Base-by-base conservation (phyloP, 2,113 vertebrate genomes). In the Antidorcas marsupialis region DNA sequence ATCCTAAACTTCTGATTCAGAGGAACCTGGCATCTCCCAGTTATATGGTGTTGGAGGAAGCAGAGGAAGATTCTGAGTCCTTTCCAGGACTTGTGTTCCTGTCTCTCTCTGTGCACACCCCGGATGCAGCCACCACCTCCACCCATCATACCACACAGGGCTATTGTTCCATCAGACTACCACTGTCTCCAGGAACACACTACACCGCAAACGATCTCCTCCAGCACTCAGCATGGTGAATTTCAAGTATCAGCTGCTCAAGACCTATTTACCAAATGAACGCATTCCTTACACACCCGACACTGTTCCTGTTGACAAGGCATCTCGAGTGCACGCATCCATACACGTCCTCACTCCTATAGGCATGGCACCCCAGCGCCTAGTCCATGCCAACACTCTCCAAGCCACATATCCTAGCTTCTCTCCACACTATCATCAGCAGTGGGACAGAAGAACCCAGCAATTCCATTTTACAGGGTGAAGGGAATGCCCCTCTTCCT, bases 161-260 rank as follows among this genome's bases (percentile, higher is more conserved):
- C 6, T 2, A 33, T 2, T 1, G 6, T 8, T 84, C 21, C 17
- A 4, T 0, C 25, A 30, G 39, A 71, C 14, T 2, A 6, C 30
- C 6, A 2, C 16, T 53, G 39, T 39, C 55, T 6, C 82, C 57
- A 76, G 39, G 64, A 82, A 91, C 45, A 25, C 14, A 0, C 4
- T 7, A 4, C 0, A 0, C 12, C 33, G 78, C 57, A 28, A 5
- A 52, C 7, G 9, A n/a, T 7, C 81, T 23, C 21, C 84, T 45
- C n/a, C 8, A 59, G 62, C 87, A 78, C 2, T 5, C 14, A 9
- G 62, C 5, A 17, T 0, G n/a, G 71, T 27, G 45, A 9, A 23
- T 55, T 91, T 60, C 62, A 87, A 71, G 47, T 8, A n/a, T 3
- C 47, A 36, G 28, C 52, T 6, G n/a, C 25, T 85, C 28, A 81